Evolutionary conservation across 2,888 invertebrate species (phyloP).

Genomic region (Altica lythri): DNA sequence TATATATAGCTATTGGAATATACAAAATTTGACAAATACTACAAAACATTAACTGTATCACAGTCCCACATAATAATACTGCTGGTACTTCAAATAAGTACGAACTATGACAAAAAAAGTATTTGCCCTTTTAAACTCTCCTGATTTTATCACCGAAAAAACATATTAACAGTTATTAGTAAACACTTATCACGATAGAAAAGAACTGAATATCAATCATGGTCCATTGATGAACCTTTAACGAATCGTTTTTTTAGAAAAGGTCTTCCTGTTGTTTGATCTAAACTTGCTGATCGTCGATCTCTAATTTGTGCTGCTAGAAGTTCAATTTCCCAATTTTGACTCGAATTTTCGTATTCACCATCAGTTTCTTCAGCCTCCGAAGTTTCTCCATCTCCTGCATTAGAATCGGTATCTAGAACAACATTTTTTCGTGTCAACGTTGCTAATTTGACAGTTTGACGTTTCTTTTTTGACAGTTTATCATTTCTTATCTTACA

Average conservation of each 20-base stretch:
- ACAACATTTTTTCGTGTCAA: no score
- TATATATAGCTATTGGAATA: constrained; percentile 1
- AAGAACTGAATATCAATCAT: constrained; percentile 37
- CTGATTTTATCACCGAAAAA: no score
- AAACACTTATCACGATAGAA: constrained; percentile 30
- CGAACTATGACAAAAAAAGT: not conserved
- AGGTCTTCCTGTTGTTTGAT: constrained; percentile 47
- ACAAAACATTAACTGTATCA: not conserved
- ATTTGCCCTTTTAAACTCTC: constrained; percentile 13
- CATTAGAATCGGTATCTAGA: constrained; percentile 50
- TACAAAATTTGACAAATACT: constrained; percentile 1
- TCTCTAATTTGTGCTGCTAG: constrained; percentile 55
- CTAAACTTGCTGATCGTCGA: constrained; percentile 53
- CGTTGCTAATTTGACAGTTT: no score
- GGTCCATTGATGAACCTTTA: constrained; percentile 34
- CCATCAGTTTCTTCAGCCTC: constrained; percentile 48
- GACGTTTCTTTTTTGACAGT: no score
- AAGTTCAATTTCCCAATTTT: constrained; percentile 56
- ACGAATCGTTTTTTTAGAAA: constrained; percentile 46
- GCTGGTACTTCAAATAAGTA: not conserved
- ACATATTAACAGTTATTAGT: constrained; percentile 22
- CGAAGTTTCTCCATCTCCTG: constrained; percentile 51
- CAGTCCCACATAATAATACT: not conserved
- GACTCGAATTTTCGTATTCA: constrained; percentile 52
- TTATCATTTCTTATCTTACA: no score